Evolutionary conservation across 1,140 invertebrate species (phyloP), one percentile per base, ranked within the genome.

Genomic region (Trachymyrmex septentrionalis): DNA sequence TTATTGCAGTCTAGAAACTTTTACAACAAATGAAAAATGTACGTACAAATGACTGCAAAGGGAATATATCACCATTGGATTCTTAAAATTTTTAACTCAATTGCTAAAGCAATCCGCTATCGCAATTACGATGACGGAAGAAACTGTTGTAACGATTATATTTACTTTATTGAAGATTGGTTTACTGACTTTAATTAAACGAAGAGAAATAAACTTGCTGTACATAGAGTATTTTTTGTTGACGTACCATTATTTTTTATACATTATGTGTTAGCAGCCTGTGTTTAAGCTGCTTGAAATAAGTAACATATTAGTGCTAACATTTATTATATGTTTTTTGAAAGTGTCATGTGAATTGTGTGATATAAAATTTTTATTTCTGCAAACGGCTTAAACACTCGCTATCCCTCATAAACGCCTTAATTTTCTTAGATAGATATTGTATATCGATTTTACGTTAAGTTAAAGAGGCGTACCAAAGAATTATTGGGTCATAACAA

Each of bases 161-260:
- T 87, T 88, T 91, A 93, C 86, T 34, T 0, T 86, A 85, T 92
- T 93, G 94, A 89, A 86, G 48, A 89, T 88, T 86, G 77, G 92
- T 93, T 48, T 91, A 92, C 86, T 91, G 92, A 90, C 87, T 93
- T 94, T 93, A 92, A 80, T 92, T 92, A 90, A 92, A 87, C 86
- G 85, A 90, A 93, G 69, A 85, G 87, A 93, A 95, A 94, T 94
- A 93, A 94, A 95, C 91, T 85, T 91, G 89, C 92, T 95, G 94
- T 95, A 95, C 92, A 95, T 95, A 95, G 93, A 94, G 89, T 92
- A 89, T 87, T 90, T 93, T 94, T 93, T 93, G 92, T 94, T 93
- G 93, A 93, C 90, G 92, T 93, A 94, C 93, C 90, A 92, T 94
- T 93, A 92, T 94, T 93, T 91, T 91, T 80, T 86, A 91, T 80